phyloP scores from a whole-genome alignment of 2,797 vertebrate species.

The Cheirogaleus major region DNA sequence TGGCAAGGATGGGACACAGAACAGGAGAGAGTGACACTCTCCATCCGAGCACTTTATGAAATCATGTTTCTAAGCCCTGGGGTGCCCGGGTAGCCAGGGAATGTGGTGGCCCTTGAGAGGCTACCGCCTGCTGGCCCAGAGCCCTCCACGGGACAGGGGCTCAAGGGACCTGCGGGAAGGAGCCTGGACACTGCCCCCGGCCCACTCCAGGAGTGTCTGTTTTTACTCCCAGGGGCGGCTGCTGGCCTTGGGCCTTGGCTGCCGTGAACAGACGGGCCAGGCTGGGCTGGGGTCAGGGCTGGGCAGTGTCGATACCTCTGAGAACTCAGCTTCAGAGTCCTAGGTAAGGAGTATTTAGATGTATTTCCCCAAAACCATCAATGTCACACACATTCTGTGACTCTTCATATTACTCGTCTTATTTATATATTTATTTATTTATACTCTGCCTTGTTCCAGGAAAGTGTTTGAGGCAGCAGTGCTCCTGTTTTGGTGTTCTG shows the following conservation, averaged over 20 bases:
- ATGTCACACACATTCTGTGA: not conserved
- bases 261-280: not conserved
- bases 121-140: not conserved
- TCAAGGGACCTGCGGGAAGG: accelerated
- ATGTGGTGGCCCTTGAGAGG: not conserved
- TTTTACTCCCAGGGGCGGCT: not conserved
- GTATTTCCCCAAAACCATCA: not conserved
- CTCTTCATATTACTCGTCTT: not conserved
- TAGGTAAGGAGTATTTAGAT: not conserved
- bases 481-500: not conserved
- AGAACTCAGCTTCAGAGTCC: not conserved
- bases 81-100: accelerated
- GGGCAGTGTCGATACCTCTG: accelerated
- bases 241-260: not conserved
- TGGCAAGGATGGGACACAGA: not conserved
- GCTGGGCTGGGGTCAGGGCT: not conserved
- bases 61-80: not conserved
- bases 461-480: not conserved
- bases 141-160: not conserved
- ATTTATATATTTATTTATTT: not conserved
- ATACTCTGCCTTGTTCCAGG: not conserved
- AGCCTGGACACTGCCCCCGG: not conserved
- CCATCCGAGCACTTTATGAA: not conserved
- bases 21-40: not conserved
- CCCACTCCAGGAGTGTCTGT: not conserved